phyloP scores from a whole-genome alignment of 1,140 invertebrate species.

The Manduca sexta region DNA sequence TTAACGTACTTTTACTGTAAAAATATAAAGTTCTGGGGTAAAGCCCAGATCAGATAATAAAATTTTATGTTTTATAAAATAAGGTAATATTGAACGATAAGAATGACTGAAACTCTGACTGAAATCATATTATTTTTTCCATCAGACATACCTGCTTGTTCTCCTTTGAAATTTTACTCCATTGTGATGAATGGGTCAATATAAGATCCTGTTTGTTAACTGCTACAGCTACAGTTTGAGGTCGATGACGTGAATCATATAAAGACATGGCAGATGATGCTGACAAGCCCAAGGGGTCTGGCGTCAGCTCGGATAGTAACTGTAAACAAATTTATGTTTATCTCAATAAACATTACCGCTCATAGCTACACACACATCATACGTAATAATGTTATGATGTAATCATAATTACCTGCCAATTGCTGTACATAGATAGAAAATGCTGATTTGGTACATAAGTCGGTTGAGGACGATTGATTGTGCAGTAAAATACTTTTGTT shows the following conservation, averaged over 20 bases:
- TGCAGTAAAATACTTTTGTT: constrained; percentile 93
- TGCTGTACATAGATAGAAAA: constrained; percentile 97
- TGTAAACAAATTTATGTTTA: constrained; percentile 47
- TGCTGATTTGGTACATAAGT: constrained; percentile 94
- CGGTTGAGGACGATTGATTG: constrained; percentile 93
- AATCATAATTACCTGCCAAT: constrained; percentile 83
- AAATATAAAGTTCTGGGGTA: no score
- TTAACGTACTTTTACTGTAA: no score
- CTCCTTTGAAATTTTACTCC: constrained; percentile 63
- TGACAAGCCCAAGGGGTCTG: constrained; percentile 81
- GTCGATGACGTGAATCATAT: constrained; percentile 84
- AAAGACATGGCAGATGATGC: constrained; percentile 78
- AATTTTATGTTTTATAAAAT: no score
- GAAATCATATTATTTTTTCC: no score
- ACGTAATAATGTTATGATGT: constrained; percentile 2
- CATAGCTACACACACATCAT: constrained; percentile 10
- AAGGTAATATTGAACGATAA: no score
- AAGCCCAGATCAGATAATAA: no score
- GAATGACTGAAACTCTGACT: no score
- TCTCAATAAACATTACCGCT: constrained; percentile 24
- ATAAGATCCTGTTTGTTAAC: constrained; percentile 77
- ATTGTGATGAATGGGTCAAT: constrained; percentile 82
- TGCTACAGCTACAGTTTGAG: constrained; percentile 73
- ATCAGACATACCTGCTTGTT: constrained; percentile 59
- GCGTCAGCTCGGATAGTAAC: constrained; percentile 80